A percentile compares a stretch with the other conserved stretches of the same genome.
Evolutionary conservation across 2,797 vertebrate genomes (phyloP).

Genomic region (Hippopotamyrus pictus): DNA sequence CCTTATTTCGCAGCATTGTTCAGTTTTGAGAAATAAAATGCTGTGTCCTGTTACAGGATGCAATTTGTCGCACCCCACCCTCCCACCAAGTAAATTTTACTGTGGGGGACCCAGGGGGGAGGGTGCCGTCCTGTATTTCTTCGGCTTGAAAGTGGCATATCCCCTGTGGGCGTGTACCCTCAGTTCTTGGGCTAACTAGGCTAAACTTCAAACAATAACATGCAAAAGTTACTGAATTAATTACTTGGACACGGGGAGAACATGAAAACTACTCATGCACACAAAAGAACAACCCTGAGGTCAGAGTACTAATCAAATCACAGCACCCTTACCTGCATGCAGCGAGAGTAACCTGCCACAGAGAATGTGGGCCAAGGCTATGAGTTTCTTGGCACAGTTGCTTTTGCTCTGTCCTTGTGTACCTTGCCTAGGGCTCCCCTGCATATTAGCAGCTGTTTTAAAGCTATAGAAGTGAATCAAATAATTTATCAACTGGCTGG

Average conservation of each 20-base stretch:
- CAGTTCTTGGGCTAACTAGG: neutral
- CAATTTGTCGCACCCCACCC: neutral
- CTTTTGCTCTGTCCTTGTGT: neutral
- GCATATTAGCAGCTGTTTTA: conserved; percentile 9
- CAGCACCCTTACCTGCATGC: neutral
- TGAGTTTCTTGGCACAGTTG: neutral
- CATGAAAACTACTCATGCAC: neutral
- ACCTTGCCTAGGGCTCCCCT: neutral
- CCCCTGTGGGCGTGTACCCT: neutral
- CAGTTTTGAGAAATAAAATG: neutral
- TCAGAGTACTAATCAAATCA: neutral
- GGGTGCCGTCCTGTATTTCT: neutral
- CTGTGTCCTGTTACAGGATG: neutral
- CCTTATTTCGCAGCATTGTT: neutral
- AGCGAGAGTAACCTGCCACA: neutral
- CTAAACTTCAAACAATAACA: neutral
- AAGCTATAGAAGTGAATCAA: neutral
- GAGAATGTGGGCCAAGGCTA: neutral
- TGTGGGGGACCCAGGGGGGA: neutral
- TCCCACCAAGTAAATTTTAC: neutral
- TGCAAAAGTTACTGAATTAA: neutral
- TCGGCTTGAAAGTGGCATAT: neutral
- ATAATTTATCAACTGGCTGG: conserved; percentile 1
- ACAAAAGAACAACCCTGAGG: neutral
- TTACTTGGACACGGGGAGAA: neutral